Evolutionary conservation across 1,140 invertebrate genomes (phyloP), one percentile per base, ranked within the genome.

Genomic region (Uloborus diversus): DNA sequence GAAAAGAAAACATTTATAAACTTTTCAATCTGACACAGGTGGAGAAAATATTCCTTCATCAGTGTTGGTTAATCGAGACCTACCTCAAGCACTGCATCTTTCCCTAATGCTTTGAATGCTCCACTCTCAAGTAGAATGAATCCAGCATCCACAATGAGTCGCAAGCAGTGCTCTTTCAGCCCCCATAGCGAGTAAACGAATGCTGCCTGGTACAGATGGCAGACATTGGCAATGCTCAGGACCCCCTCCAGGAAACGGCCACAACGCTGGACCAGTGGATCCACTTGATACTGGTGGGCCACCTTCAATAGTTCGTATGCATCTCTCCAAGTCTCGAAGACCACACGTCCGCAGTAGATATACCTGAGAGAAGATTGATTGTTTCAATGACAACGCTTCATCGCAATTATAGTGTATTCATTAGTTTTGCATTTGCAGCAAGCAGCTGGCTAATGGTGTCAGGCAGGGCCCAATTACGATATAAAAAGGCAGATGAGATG

Each of bases 231-330:
- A 27, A 66, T 30, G 1, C 61, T 51, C n/a, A 78, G n/a, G 5
- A 78, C 61, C 56, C 57, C 23, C 66, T 78, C 73, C n/a, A 78
- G 33, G 28, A 66, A 78, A 66, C 51, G 17, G 30, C 73, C 73
- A 78, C 73, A 78, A 49, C 59, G 53, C 27, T 78, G 73, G 3
- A 78, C 73, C 2, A 78, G 62, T 7, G 42, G 37, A 28, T 78
- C 33, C 1, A 78, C 28, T 59, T 78, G 35, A 37, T 56, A 66
- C 20, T 66, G 65, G 51, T 33, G 59, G 23, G 73, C 47, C 14
- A 62, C 73, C 30, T 57, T 27, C 14, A 78, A 28, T 47, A 78
- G 37, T 14, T 66, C 47, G 20, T 56, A 27, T 30, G 57, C 61
- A 37, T 35, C 42, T 37, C 57, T 65, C 73, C 73, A 78, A 23